Evolutionary conservation across 2,888 invertebrate species (phyloP), one percentile per base, ranked within the genome.

Genomic region (Cephus rjabovi): DNA sequence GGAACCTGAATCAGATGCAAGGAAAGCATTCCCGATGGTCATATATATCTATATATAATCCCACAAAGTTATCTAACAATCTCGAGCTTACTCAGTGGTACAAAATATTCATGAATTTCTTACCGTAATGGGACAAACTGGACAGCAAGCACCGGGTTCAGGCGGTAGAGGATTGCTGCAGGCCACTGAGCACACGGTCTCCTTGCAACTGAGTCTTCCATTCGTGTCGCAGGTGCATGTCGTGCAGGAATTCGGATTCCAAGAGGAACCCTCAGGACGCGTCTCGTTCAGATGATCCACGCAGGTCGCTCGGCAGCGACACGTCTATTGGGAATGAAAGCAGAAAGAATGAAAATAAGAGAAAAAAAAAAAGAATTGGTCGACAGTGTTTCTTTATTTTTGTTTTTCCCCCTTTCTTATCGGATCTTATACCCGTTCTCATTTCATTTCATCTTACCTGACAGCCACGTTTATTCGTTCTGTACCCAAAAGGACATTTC

Each of bases 181-280:
- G 70, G 86, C 88, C 34, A 89, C 84, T 77, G 88, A 88, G 83
- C 91, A 91, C 73, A 90, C 83, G 74, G 89, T 91, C 80, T 89
- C 87, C 77, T 88, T 89, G 84, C 91, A 91, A 81, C 82, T 86
- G 77, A 90, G 86, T 77, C 85, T 84, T 40, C 90, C 90, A 75
- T 85, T 86, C 73, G 83, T 34, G 74, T 90, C 89, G 83, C 91
- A 91, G 37, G 80, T 84, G 85, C 91, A 91, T 70, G 86, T 86
- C 69, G 87, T 87, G 81, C 91, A 91, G 74, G 86, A 84, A 79
- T 90, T 88, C 35, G 84, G 86, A 78, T 85, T 85, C 91, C 90
- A 91, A 73, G 83, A 85, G 33, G 88, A 80, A 76, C 90, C 90
- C 81, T 90, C 90, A 34, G 87, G 86, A 80, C 87, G 86, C 68